Base-by-base conservation (phyloP, 2,888 invertebrate species). In the Hydrotaea diabolus region DNA sequence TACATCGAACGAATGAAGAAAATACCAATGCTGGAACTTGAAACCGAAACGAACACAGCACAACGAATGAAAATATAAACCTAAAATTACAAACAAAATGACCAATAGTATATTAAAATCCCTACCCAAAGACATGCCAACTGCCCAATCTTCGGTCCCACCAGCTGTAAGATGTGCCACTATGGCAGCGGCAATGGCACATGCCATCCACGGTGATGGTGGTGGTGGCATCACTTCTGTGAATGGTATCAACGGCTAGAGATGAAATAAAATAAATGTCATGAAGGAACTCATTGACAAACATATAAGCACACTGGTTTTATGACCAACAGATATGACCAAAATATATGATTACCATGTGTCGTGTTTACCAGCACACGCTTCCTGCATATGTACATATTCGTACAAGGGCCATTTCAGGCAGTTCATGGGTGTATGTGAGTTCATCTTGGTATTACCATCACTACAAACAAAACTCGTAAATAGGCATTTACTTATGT, bases 271-370 rank as follows among this genome's bases (percentile, higher is more conserved):
- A 89, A 89, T 89, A 91, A 91, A 90, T 90, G 91, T 90, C 91
- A 90, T 90, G 89, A 90, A 90, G 88, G 88, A 90, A 91, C 91
- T 91, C 90, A 91, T 91, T 91, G 90, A 91, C 90, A 91, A 90
- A 90, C 90, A 90, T 90, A 91, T 91, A 91, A 91, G 91, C 90
- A 91, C 90, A 90, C 90, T 91, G 90, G 90, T 91, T 91, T 91
- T 91, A 91, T 90, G 90, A 88, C 88, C 91, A 88, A 89, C 89
- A 91, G 90, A 91, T 91, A 91, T 91, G 91, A 91, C 90, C 90
- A 90, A 91, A 91, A 91, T 91, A 91, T 91, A 91, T 91, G 91
- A 91, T 90, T 90, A 90, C 90, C 91, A 89, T 90, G 90, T 90
- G 90, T 90, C 91, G 89, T 87, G 80, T 75, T 77, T 69, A 82